Percentiles rank a stretch among this genome's conserved stretches.
These are phyloP conservation scores for Drosophila affinis DNA, from an alignment of 2,888 invertebrate genomes.

Conservation along the genomic window DNA sequence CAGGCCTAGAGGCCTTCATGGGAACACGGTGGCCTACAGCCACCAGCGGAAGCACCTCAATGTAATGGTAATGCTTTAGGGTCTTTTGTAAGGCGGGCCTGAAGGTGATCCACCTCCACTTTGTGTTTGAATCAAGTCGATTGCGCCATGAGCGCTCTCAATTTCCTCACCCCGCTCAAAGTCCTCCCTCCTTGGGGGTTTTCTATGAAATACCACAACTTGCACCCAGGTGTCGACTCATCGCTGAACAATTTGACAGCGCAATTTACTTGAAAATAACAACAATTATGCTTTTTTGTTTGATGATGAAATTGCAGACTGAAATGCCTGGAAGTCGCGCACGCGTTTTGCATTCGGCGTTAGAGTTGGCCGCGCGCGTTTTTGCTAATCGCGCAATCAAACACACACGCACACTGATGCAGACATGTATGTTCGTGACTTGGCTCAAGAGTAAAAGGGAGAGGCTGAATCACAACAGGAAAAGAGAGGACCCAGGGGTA, in stretches of 20 bases:
- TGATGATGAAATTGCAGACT: slow-evolving; percentile 66
- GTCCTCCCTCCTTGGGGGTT: not conserved
- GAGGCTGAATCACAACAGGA: not conserved
- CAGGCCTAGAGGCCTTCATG: not conserved
- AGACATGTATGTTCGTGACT: slow-evolving; percentile 33
- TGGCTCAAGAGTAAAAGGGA: not conserved
- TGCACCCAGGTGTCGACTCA: slow-evolving; percentile 9
- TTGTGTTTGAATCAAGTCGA: slow-evolving; percentile 1
- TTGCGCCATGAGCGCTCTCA: slow-evolving; percentile 38
- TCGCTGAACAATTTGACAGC: slow-evolving; percentile 28
- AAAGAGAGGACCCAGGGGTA: not conserved
- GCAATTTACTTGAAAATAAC: slow-evolving; percentile 43
- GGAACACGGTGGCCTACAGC: not conserved
- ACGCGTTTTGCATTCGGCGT: slow-evolving; percentile 73
- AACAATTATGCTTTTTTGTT: slow-evolving; percentile 35
- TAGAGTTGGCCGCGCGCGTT: slow-evolving; percentile 13
- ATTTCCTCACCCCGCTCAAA: slow-evolving; percentile 20
- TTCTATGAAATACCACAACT: not conserved
- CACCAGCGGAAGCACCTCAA: slow-evolving; percentile 34
- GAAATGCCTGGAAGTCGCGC: slow-evolving; percentile 60
- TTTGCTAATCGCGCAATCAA: slow-evolving; percentile 72
- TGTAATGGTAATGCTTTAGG: slow-evolving; percentile 37
- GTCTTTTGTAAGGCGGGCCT: slow-evolving; percentile 34
- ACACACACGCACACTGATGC: slow-evolving; percentile 29
- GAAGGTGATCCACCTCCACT: slow-evolving; percentile 32